Evolutionary conservation across 1,140 invertebrate species (phyloP).

Genomic region (Leptopilina clavipes): DNA sequence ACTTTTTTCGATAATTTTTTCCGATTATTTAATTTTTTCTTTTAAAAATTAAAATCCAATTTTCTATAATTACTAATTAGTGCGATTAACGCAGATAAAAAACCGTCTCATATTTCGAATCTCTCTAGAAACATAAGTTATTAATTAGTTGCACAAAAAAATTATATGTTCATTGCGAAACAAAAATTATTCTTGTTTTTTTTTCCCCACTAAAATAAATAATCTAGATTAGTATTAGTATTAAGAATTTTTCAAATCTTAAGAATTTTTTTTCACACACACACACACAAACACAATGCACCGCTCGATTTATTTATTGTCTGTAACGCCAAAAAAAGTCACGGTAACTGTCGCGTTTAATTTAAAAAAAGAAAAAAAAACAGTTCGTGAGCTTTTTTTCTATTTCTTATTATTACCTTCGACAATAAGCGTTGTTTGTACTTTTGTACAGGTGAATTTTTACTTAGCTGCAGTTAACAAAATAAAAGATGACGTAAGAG

Average conservation of each 20-base stretch:
- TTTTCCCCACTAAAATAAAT: background rate
- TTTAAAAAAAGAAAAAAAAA: background rate
- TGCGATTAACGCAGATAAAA: background rate
- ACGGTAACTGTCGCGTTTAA: background rate
- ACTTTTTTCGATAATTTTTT: background rate
- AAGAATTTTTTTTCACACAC: background rate
- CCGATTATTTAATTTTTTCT: background rate
- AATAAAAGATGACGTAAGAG: slow-evolving; percentile 9
- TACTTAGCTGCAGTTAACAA: slow-evolving; percentile 49
- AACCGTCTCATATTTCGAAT: slow-evolving; percentile 11
- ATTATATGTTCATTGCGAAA: slow-evolving; percentile 2
- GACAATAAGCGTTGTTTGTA: slow-evolving; percentile 68
- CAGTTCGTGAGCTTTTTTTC: slow-evolving; percentile 38
- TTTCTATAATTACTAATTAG: background rate
- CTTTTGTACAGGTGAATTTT: slow-evolving; percentile 61
- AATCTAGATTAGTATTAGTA: background rate
- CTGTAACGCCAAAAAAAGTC: slow-evolving; percentile 1
- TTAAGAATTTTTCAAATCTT: background rate
- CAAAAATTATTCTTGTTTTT: background rate
- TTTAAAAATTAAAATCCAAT: background rate
- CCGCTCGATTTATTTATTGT: slow-evolving; percentile 28
- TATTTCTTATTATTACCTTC: slow-evolving; percentile 58
- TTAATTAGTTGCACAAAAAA: background rate
- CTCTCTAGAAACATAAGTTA: background rate
- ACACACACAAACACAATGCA: background rate